Evolutionary conservation across 2,888 invertebrate genomes (phyloP), one percentile per base, ranked within the genome.

Genomic region (Drosophila merina): DNA sequence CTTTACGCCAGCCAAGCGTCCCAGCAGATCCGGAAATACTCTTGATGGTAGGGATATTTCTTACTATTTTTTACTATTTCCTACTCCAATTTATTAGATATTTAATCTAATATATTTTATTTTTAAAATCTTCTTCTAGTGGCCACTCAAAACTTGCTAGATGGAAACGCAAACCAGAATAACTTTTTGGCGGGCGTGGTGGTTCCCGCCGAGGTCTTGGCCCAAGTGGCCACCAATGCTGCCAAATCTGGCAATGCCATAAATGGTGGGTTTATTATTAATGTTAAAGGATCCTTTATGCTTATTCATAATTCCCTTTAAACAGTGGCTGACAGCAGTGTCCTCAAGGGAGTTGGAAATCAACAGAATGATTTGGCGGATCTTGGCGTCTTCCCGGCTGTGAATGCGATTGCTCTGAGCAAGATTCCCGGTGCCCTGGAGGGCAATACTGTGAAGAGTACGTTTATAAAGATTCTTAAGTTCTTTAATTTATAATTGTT

Each of bases 1-100:
- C 3, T 47, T 51, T n/a, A 28, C 33, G 2, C 60, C 74, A 0
- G 55, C 66, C 0, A 81, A 81, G 14, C 85, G 80, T 10, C 33
- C 74, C 28, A 74, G 55, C 8, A 67, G 60, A 3, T 44, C 44
- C 7, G 44, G 44, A 9, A 45, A 55, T n/a, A 44, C 12, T 5
- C 31, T 55, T 14, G 31, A 31, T 26, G 26, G 40, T 20, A 3
- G 2, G 20, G 25, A n/a, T 4, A 30, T n/a, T 28, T 6, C 0
- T 28, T 30, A 45, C 28, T 7, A 4, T 28, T 6, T 4, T 1
- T 28, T 30, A 45, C 28, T 7, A 4, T 30, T 3, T 6, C 6
- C 3, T 7, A 3, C 0, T 30, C 4, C 5, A 1, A 20, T 20
- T 20, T 14, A 14, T 20, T 4, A 2, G 0, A n/a, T 12, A n/a